These are phyloP conservation scores for Orestias chungarensis DNA, from an alignment of 2,797 vertebrate species.

Conservation along the genomic window DNA sequence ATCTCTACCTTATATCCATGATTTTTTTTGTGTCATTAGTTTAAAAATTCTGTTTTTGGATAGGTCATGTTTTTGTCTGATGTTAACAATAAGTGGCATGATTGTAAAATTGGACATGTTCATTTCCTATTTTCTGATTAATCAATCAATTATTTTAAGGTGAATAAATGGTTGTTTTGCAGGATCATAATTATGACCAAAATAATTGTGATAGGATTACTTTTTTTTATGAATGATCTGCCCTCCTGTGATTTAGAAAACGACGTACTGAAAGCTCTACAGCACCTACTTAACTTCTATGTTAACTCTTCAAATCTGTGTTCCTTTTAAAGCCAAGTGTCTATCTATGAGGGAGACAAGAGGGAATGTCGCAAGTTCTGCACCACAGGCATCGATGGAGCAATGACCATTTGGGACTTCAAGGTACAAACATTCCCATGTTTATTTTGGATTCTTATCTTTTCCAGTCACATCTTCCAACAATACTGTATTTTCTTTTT, in stretches of 20 bases:
- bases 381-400: conserved; percentile 98
- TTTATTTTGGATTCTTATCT: background rate
- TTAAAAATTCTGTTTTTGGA: background rate
- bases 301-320: background rate
- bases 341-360: conserved; percentile 99
- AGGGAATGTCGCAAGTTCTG: conserved; percentile 99
- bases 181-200: too few relatives aligned
- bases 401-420: conserved; percentile 99
- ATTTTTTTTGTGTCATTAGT: background rate
- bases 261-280: background rate
- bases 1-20: too few relatives aligned
- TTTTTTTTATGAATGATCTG: too few relatives aligned
- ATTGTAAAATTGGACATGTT: background rate
- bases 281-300: background rate
- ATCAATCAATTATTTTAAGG: too few relatives aligned
- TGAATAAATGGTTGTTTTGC: too few relatives aligned
- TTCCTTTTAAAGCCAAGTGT: conserved; percentile 89
- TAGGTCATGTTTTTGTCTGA: background rate
- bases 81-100: background rate
- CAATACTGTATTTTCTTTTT: conserved; percentile 27
- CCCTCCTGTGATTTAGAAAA: too few relatives aligned
- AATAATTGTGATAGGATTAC: too few relatives aligned
- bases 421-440: conserved; percentile 80
- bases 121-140: too few relatives aligned
- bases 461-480: background rate